Evolutionary conservation across 2,113 vertebrate species (phyloP), one percentile per base, ranked within the genome.

Genomic region (Pelecanus crispus): DNA sequence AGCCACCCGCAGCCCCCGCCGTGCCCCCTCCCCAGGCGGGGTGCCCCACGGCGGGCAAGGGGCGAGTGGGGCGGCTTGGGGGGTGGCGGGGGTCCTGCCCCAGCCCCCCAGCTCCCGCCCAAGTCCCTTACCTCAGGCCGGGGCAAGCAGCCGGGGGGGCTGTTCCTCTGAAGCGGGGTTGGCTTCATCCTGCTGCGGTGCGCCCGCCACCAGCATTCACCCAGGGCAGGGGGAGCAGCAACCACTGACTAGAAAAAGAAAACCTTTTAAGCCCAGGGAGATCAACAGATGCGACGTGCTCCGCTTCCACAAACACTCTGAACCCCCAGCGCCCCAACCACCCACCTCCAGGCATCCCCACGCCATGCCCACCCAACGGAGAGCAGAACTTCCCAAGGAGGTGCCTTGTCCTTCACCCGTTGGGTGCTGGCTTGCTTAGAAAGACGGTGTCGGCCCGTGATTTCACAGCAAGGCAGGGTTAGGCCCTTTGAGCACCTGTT

Each of bases 311-410:
- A 3, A 63, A 13, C 36, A 7, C 26, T 13, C 16, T 7, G 38
- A 92, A 63, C 32, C 22, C 56, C 10, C 38, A 31, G 38, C 5
- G 2, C 11, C 15, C 50, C 59, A 72, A 2, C 31, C 66, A 36
- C 65, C 38, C 1, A 0, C 55, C 31, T 2, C 3, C 73, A 26
- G 32, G 32, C n/a, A 67, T 9, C 32, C 10, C 28, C 15, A 26
- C 10, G 1, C 22, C 20, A 8, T 44, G 36, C 25, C 49, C 24
- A 56, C 34, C 47, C 1, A 0, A 38, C 0, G 0, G 9, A 45
- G 62, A 32, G 19, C 34, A 19, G 31, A 65, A 4, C 12, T 73
- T 74, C 47, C 58, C 32, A 8, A 22, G 38, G 18, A 24, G 13
- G 25, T 12, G 10, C 44, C 31, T 53, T 2, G 0, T 29, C 59